These are phyloP conservation scores for Manis crassicaudata DNA, from an alignment of 2,797 vertebrate genomes.

Conservation along the genomic window DNA sequence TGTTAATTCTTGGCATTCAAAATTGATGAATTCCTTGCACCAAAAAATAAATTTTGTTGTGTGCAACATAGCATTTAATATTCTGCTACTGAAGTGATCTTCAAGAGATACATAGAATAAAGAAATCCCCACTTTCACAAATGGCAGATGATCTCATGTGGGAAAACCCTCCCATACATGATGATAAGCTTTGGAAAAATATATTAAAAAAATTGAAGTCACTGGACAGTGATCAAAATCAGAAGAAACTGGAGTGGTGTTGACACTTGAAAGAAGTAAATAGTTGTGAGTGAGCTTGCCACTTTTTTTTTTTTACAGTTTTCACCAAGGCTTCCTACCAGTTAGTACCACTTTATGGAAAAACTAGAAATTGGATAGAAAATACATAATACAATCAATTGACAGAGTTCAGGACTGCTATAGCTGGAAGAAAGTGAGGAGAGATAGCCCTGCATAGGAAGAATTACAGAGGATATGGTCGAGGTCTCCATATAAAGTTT, in stretches of 20 bases:
- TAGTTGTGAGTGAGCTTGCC: not conserved
- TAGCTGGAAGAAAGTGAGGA: not conserved
- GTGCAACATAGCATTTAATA: not conserved
- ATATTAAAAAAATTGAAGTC: not conserved
- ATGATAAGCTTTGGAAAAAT: not conserved
- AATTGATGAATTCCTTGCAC: not conserved
- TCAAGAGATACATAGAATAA: fast-evolving
- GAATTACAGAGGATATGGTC: not conserved
- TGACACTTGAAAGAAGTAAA: not conserved
- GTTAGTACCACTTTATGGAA: not conserved
- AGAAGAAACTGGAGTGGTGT: not conserved
- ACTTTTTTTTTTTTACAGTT: not conserved
- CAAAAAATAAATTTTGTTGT: too few species aligned
- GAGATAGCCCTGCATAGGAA: not conserved
- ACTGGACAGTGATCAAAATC: not conserved
- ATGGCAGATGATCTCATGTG: fast-evolving
- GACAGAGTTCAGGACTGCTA: not conserved
- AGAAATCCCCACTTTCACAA: not conserved
- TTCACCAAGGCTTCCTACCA: not conserved
- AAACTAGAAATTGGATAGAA: not conserved
- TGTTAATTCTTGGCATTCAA: too few species aligned
- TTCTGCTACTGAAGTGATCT: not conserved
- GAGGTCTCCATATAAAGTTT: not conserved
- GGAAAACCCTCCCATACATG: fast-evolving
- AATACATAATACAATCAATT: not conserved